A percentile compares a stretch with the other conserved stretches of the same genome.
phyloP scores from a whole-genome alignment of 2,888 invertebrate genomes.

The Megamerina dolium region DNA sequence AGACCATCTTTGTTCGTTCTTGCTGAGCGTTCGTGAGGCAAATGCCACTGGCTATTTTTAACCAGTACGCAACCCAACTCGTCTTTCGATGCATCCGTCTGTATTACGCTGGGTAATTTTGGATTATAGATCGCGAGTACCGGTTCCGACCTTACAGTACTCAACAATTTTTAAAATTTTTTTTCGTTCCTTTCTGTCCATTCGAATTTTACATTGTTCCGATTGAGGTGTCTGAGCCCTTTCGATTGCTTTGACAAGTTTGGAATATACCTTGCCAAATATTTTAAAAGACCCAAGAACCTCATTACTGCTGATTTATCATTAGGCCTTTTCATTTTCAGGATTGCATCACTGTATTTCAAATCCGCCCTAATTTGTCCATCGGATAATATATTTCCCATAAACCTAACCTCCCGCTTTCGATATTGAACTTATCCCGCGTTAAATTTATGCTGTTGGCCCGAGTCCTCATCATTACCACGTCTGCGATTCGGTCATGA shows the following conservation, averaged over 20 bases:
- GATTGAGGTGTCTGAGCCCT: constrained; percentile 14
- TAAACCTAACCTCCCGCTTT: constrained; percentile 14
- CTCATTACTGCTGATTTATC: constrained; percentile 9
- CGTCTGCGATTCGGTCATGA: background rate
- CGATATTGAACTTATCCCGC: constrained; percentile 20
- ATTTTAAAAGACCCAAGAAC: constrained; percentile 15
- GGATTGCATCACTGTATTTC: constrained; percentile 5
- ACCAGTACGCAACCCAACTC: constrained; percentile 17
- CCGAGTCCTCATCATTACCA: too few relatives aligned
- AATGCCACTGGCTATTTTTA: constrained; percentile 7
- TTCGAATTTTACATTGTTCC: constrained; percentile 8
- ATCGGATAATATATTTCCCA: constrained; percentile 14
- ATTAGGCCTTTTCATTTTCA: constrained; percentile 5
- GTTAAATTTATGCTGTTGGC: constrained; percentile 29
- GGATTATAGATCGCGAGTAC: constrained; percentile 11
- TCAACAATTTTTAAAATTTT: constrained; percentile 10
- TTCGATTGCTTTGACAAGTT: constrained; percentile 13
- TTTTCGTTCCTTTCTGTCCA: constrained; percentile 11
- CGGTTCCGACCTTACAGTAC: constrained; percentile 8
- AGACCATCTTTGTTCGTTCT: constrained; percentile 22
- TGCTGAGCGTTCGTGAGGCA: too few relatives aligned
- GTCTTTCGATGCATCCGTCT: constrained; percentile 16
- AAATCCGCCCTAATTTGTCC: constrained; percentile 6
- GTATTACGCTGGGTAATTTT: constrained; percentile 7
- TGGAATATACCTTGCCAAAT: constrained; percentile 7